These are phyloP conservation scores for Cephus rjabovi DNA, from an alignment of 2,888 invertebrate genomes.

Conservation along the genomic window DNA sequence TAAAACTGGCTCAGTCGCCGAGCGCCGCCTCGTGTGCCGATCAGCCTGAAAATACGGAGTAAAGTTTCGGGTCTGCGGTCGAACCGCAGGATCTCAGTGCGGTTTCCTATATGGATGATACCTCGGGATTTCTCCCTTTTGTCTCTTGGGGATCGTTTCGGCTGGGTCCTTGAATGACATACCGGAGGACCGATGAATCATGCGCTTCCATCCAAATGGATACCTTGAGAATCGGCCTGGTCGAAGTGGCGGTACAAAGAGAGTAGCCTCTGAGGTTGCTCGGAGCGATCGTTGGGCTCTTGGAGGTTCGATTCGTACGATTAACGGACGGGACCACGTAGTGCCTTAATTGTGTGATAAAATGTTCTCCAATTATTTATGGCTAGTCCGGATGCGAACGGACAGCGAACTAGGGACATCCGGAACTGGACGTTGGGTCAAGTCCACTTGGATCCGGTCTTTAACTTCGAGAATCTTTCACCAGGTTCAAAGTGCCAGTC, in stretches of 20 bases:
- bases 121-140: not conserved
- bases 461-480: not conserved
- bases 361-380: not conserved
- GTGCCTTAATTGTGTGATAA: not conserved
- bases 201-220: not conserved
- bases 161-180: not conserved
- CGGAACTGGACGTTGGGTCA: not conserved
- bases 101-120: slow-evolving; percentile 30
- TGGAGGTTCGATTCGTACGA: not conserved
- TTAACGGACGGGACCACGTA: not conserved
- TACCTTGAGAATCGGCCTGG: not conserved
- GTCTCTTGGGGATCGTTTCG: not conserved
- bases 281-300: too few relatives aligned
- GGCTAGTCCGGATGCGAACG: not conserved
- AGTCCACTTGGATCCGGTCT: not conserved
- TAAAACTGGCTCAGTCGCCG: not conserved
- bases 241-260: not conserved
- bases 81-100: slow-evolving; percentile 34
- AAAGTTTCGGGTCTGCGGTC: slow-evolving; percentile 33
- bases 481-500: not conserved
- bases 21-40: not conserved
- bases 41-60: slow-evolving; percentile 24
- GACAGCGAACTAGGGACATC: not conserved
- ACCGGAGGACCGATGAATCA: not conserved
- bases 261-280: not conserved